A percentile compares a stretch with the other conserved stretches of the same genome.
Evolutionary conservation across 2,113 vertebrate genomes (phyloP).

Genomic region (Rhegmatorhina hoffmannsi): DNA sequence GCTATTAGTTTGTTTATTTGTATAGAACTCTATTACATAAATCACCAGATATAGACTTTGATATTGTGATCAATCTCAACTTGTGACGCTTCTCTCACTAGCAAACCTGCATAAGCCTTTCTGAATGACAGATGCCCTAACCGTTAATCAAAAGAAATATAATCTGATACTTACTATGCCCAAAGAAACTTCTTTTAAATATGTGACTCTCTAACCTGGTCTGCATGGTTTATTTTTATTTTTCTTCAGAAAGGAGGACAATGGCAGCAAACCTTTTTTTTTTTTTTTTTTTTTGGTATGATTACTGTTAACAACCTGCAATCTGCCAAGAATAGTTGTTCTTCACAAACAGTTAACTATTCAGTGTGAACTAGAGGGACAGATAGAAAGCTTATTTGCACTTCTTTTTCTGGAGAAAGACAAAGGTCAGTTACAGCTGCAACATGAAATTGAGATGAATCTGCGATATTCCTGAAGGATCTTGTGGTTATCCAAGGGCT

Average conservation of each 20-base stretch:
- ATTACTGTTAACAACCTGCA: background rate
- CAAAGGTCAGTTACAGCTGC: background rate
- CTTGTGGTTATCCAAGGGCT: background rate
- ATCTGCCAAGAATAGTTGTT: background rate
- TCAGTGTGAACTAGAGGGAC: background rate
- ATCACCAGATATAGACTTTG: background rate
- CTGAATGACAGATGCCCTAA: background rate
- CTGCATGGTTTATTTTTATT: background rate
- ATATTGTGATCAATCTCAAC: background rate
- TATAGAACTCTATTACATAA: background rate
- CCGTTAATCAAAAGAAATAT: background rate
- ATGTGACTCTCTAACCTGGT: background rate
- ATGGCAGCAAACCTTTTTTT: background rate
- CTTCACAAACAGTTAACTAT: background rate
- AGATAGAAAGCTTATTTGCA: background rate
- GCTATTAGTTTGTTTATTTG: background rate
- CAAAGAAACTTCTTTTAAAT: background rate
- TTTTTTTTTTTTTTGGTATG: background rate
- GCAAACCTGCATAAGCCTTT: background rate
- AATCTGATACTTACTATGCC: background rate
- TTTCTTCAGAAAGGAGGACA: background rate
- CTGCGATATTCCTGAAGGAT: background rate
- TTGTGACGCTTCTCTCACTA: background rate
- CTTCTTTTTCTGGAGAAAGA: background rate
- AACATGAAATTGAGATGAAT: background rate